A percentile compares a stretch with the other conserved stretches of the same genome.
phyloP scores from a whole-genome alignment of 2,113 vertebrate species.

The Uropsilus gracilis region DNA sequence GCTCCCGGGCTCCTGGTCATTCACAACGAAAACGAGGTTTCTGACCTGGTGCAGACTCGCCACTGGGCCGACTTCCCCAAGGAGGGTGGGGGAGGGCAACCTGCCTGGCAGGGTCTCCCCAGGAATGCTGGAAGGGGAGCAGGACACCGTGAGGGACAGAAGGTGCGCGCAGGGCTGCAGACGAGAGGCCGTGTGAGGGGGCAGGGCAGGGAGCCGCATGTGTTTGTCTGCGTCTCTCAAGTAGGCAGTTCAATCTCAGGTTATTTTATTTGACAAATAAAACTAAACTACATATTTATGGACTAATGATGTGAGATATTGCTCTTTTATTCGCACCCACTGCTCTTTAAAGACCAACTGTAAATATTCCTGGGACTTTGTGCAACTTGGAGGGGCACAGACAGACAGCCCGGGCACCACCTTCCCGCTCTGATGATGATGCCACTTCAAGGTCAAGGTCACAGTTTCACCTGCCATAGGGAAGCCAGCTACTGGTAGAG shows the following conservation, averaged over 20 bases:
- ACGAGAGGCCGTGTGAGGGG: background rate
- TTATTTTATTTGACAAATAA: slow-evolving; percentile 78
- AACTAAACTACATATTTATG: slow-evolving; percentile 75
- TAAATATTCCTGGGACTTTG: slow-evolving; percentile 68
- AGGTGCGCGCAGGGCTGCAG: background rate
- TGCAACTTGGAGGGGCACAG: background rate
- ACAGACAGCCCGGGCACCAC: background rate
- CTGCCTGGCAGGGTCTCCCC: background rate
- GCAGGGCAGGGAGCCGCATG: background rate
- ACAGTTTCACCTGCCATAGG: background rate
- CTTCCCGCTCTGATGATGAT: background rate
- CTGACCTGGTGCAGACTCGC: accelerated
- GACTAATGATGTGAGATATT: slow-evolving; percentile 75
- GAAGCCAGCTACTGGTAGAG: background rate
- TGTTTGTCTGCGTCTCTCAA: slow-evolving; percentile 65
- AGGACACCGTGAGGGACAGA: background rate
- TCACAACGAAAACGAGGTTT: background rate
- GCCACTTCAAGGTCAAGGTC: slow-evolving; percentile 39
- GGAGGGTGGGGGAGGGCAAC: background rate
- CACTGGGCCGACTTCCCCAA: background rate
- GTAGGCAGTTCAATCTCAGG: slow-evolving; percentile 62
- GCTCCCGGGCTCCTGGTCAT: background rate
- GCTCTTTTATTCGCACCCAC: slow-evolving; percentile 65
- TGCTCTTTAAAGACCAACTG: slow-evolving; percentile 70
- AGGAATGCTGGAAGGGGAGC: background rate